These are phyloP conservation scores for Rhopalosiphum padi DNA, from an alignment of 1,140 invertebrate species.

Conservation along the genomic window DNA sequence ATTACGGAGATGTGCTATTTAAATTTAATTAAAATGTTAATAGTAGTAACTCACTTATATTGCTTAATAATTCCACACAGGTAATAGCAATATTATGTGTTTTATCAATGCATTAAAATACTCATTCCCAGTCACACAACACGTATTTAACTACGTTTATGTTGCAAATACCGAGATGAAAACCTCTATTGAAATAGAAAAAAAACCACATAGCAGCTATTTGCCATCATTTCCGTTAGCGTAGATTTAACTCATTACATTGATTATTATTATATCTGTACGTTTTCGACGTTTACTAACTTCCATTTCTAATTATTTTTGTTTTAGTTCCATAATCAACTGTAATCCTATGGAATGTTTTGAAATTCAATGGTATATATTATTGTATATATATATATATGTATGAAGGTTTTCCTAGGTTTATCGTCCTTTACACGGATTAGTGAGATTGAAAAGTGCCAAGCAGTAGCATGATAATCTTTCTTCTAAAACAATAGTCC, in stretches of 20 bases:
- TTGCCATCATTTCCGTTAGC: neutral
- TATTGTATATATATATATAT: neutral
- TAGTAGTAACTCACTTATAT: neutral
- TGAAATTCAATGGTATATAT: neutral
- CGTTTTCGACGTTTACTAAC: neutral
- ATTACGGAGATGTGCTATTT: too few species aligned
- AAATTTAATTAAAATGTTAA: neutral
- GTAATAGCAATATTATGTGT: neutral
- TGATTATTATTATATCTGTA: neutral
- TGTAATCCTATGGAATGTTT: neutral
- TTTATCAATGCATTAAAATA: neutral
- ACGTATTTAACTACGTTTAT: neutral
- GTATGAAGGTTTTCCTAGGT: neutral
- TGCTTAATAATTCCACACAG: neutral
- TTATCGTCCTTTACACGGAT: neutral
- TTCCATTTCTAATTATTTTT: neutral
- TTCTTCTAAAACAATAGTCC: neutral
- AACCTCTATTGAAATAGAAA: neutral
- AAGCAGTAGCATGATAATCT: neutral
- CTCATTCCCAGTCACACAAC: neutral
- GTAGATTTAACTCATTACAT: neutral
- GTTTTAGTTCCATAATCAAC: neutral
- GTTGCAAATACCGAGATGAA: neutral
- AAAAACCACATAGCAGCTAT: neutral
- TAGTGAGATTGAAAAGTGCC: neutral